Conservation (phyloP, 2,797 vertebrate species). For the Characodon lateralis region DNA sequence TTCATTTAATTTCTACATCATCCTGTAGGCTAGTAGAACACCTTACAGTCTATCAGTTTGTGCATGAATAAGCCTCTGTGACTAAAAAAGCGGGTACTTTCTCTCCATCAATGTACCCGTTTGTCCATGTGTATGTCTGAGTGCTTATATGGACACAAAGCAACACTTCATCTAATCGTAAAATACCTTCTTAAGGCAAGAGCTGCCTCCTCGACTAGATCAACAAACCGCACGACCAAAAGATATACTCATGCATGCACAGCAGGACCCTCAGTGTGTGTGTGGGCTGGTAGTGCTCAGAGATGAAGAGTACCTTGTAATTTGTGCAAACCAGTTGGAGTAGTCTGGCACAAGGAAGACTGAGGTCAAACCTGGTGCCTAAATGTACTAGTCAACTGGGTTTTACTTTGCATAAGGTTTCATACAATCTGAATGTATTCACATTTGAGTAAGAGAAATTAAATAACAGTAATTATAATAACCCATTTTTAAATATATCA, state of each 20-base stretch:
- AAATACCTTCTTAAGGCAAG: conserved; percentile 60
- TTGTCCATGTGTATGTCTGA: conserved; percentile 17
- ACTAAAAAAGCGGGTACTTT: conserved; percentile 50
- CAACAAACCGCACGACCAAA: conserved; percentile 70
- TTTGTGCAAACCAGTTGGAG: conserved; percentile 14
- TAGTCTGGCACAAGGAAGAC: conserved; percentile 8
- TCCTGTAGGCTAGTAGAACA: background rate
- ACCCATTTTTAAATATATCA: background rate
- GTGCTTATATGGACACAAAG: conserved; percentile 50
- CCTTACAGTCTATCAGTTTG: background rate
- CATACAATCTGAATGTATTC: conserved; percentile 1
- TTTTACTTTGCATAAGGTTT: conserved; percentile 27
- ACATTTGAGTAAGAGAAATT: background rate
- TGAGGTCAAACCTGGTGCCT: conserved; percentile 12
- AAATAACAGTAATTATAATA: background rate
- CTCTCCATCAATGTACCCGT: conserved; percentile 46
- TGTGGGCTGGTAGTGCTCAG: conserved; percentile 13
- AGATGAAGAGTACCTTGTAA: conserved; percentile 68
- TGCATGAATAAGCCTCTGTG: conserved; percentile 38
- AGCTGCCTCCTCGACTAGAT: conserved; percentile 51
- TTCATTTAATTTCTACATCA: background rate
- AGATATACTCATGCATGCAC: conserved; percentile 32
- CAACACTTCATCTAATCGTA: conserved; percentile 63
- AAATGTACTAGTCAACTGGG: conserved; percentile 24
- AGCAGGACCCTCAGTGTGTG: conserved; percentile 3